A percentile compares a stretch with the other conserved stretches of the same genome.
Conservation (phyloP, 1,140 invertebrate species). For the Pseudachorutes palmiensis region DNA sequence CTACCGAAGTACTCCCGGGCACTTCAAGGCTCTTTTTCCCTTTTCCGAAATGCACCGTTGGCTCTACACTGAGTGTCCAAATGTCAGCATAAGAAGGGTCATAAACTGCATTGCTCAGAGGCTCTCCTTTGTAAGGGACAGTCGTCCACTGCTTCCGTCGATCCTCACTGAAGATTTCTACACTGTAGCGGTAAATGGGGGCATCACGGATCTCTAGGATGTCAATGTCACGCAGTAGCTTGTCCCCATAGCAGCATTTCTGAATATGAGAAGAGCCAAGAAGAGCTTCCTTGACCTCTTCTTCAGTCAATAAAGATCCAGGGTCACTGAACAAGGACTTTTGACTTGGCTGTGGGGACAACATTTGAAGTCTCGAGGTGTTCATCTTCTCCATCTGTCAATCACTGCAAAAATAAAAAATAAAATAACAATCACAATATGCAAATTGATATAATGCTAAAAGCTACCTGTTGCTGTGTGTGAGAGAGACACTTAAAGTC, state of each 20-base stretch:
- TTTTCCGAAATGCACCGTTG: neutral
- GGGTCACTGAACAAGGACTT: constrained; percentile 1
- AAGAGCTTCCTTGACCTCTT: constrained; percentile 2
- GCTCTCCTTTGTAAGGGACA: neutral
- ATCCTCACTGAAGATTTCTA: constrained; percentile 2
- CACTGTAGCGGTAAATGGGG: neutral
- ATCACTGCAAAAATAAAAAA: too few species aligned
- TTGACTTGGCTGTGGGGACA: neutral
- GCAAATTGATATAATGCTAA: neutral
- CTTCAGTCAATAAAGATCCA: neutral
- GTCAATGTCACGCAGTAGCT: neutral
- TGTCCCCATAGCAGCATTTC: neutral
- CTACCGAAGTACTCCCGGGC: neutral
- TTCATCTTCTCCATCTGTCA: neutral
- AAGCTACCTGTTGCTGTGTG: neutral
- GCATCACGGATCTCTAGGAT: neutral
- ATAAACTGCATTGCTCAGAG: neutral
- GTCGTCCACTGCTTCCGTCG: neutral
- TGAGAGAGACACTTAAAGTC: too few species aligned
- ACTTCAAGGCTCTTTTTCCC: neutral
- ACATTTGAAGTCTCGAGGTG: neutral
- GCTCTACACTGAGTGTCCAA: neutral
- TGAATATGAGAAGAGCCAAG: neutral
- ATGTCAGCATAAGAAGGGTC: neutral
- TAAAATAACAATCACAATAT: neutral